Conservation (phyloP, 2,888 invertebrate species). For the Cephalotes varians region DNA sequence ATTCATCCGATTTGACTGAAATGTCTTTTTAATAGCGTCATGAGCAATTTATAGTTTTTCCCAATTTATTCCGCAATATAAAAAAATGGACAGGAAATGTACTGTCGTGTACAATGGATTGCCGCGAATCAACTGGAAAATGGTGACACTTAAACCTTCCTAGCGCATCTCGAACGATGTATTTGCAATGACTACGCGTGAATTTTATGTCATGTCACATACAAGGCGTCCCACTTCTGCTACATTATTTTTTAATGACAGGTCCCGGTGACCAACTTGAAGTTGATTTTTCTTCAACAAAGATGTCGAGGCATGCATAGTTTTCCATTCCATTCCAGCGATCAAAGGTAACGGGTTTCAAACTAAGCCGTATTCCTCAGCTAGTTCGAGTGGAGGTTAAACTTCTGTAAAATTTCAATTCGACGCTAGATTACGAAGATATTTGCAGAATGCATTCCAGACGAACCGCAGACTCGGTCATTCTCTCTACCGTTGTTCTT, state of each 20-base stretch:
- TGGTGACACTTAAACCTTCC: slow-evolving; percentile 36
- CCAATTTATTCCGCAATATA: neutral
- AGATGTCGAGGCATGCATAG: slow-evolving; percentile 22
- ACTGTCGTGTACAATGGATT: neutral
- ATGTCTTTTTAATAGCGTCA: slow-evolving; percentile 2
- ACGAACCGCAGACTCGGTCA: slow-evolving; percentile 1
- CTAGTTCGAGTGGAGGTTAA: neutral
- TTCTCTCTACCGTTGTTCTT: slow-evolving; percentile 6
- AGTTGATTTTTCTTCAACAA: slow-evolving; percentile 17
- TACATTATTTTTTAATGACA: slow-evolving; percentile 41
- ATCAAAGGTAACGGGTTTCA: neutral
- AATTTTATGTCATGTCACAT: slow-evolving; percentile 43
- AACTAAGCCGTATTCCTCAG: neutral
- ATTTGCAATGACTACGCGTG: slow-evolving; percentile 34
- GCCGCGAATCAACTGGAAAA: neutral
- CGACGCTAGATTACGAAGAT: neutral
- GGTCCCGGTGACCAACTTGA: slow-evolving; percentile 30
- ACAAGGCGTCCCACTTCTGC: slow-evolving; percentile 37
- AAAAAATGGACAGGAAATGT: neutral
- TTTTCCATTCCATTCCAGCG: slow-evolving; percentile 22
- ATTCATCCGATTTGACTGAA: neutral
- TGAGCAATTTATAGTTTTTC: neutral
- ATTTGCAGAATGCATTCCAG: neutral
- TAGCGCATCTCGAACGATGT: slow-evolving; percentile 10
- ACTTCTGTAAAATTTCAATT: neutral